phyloP scores from a whole-genome alignment of 2,113 vertebrate species.

The Todiramphus saurophagus region DNA sequence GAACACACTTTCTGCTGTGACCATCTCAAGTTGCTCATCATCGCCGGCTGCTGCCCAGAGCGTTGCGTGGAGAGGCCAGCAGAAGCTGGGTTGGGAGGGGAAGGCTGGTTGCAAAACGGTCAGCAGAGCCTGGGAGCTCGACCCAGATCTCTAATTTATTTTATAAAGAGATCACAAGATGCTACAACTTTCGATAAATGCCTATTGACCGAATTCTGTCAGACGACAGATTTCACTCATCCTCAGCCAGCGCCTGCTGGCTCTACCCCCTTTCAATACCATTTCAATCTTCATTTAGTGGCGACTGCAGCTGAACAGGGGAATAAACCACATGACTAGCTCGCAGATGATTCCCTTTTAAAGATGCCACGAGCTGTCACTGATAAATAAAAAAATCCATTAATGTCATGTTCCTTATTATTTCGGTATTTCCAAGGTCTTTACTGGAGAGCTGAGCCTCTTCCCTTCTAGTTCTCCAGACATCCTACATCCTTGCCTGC shows the following conservation, averaged over 20 bases:
- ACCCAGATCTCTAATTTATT: not conserved
- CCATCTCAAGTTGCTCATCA: not conserved
- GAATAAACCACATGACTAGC: not conserved
- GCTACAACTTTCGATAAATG: not conserved
- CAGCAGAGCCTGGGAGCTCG: not conserved
- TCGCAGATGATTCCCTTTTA: not conserved
- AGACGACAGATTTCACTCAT: not conserved
- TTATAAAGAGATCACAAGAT: not conserved
- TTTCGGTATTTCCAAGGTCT: not conserved
- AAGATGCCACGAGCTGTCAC: conserved; percentile 5
- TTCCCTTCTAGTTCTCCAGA: not conserved
- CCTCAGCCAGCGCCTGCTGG: not conserved
- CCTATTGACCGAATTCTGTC: not conserved
- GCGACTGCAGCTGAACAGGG: not conserved
- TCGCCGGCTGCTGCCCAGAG: rapidly evolving
- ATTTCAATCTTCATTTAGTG: conserved; percentile 38
- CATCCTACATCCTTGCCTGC: conserved; percentile 33
- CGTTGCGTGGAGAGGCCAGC: not conserved
- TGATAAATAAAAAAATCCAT: conserved; percentile 38
- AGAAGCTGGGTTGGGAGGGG: not conserved
- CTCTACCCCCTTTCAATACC: not conserved
- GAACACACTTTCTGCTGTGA: rapidly evolving
- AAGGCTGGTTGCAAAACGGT: rapidly evolving
- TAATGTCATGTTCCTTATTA: not conserved
- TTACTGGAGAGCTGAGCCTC: not conserved